phyloP scores from a whole-genome alignment of 1,140 invertebrate species.

The Temnothorax nylanderi region DNA sequence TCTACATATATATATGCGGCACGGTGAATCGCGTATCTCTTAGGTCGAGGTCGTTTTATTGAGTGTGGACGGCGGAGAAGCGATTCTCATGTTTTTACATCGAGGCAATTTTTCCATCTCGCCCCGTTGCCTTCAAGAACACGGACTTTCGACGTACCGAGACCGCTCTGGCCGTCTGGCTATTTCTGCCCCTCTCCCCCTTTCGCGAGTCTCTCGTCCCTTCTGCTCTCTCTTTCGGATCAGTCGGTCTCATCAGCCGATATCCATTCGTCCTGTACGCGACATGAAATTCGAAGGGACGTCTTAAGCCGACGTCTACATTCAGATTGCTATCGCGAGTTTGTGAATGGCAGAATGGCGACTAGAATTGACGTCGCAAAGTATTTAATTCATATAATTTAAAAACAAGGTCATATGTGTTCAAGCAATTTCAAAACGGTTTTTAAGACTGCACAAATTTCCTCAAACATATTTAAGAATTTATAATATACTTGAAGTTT shows the following conservation, averaged over 20 bases:
- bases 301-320: conserved; percentile 22
- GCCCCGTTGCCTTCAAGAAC: conserved; percentile 81
- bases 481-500: neutral
- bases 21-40: conserved; percentile 74
- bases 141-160: conserved; percentile 71
- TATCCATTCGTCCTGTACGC: conserved; percentile 72
- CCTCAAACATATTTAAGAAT: neutral
- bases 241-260: conserved; percentile 55
- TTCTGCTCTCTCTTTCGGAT: conserved; percentile 63
- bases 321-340: conserved; percentile 16
- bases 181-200: conserved; percentile 41
- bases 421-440: neutral
- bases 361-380: neutral
- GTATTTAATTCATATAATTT: neutral
- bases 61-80: conserved; percentile 80
- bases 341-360: neutral
- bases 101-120: conserved; percentile 85
- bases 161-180: conserved; percentile 57
- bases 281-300: conserved; percentile 74
- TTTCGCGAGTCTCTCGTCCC: conserved; percentile 24
- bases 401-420: neutral
- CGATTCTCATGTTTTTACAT: conserved; percentile 86
- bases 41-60: conserved; percentile 81
- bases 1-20: conserved; percentile 53
- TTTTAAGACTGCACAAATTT: neutral